These are phyloP conservation scores for Lacanobia oleracea DNA, from an alignment of 2,888 invertebrate species.

Conservation along the genomic window DNA sequence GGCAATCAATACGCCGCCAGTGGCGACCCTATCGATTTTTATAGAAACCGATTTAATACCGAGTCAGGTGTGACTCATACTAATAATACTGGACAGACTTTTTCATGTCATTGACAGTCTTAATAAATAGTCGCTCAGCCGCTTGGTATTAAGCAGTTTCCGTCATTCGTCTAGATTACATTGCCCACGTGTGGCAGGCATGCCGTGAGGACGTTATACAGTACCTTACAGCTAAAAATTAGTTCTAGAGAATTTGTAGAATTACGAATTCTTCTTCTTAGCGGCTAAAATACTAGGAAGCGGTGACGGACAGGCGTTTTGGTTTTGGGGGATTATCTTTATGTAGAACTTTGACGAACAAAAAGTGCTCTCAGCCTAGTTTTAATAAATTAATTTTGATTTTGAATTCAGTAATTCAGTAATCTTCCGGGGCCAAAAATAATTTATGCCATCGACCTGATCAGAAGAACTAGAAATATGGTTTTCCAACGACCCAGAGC, in stretches of 20 bases:
- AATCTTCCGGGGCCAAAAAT: not conserved
- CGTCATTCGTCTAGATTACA: slow-evolving; percentile 30
- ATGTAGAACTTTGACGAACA: no score
- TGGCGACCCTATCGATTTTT: slow-evolving; percentile 33
- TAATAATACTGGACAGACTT: slow-evolving; percentile 18
- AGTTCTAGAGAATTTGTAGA: no score
- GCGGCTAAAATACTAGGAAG: no score
- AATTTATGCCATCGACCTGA: no score
- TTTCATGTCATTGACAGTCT: slow-evolving; percentile 38
- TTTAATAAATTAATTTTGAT: no score
- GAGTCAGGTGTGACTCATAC: slow-evolving; percentile 38
- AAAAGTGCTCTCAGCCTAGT: no score
- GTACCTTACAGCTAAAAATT: no score
- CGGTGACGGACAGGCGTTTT: no score
- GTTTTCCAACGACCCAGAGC: not conserved
- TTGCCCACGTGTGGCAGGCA: not conserved
- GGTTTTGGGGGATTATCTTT: no score
- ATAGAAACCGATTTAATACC: slow-evolving; percentile 11
- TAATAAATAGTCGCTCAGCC: slow-evolving; percentile 15
- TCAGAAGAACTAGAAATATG: not conserved
- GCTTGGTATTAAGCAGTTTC: slow-evolving; percentile 19
- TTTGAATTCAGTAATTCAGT: no score
- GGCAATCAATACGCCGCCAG: slow-evolving; percentile 21
- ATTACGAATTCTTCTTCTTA: no score
- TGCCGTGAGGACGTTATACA: no score